These are phyloP conservation scores for Cherax quadricarinatus DNA, from an alignment of 1,140 invertebrate species.

Conservation along the genomic window DNA sequence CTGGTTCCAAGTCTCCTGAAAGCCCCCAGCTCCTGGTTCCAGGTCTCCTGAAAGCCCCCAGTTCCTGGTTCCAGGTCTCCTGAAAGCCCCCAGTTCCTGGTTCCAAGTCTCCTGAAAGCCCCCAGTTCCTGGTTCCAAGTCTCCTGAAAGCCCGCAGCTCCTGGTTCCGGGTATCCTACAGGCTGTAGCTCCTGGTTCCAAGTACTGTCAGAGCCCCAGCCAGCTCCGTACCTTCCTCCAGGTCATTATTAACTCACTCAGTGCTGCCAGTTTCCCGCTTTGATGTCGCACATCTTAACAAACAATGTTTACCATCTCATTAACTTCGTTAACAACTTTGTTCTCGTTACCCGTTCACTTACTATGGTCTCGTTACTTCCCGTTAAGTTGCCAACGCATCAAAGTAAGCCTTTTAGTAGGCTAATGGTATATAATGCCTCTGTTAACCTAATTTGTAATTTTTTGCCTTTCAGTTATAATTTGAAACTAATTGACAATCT, in stretches of 20 bases:
- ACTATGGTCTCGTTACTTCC: neutral
- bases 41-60: too few species aligned
- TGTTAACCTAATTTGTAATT: too few species aligned
- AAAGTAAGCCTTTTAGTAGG: too few species aligned
- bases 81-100: neutral
- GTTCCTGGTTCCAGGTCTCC: neutral
- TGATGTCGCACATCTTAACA: neutral
- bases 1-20: too few species aligned
- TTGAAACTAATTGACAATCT: too few species aligned
- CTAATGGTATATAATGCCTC: too few species aligned
- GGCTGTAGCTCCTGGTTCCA: neutral
- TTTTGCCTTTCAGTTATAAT: too few species aligned
- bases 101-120: neutral
- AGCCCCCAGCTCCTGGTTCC: neutral
- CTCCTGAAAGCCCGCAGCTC: too few species aligned
- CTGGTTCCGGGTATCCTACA: neutral
- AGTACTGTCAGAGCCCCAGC: neutral
- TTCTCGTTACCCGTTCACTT: neutral
- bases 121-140: too few species aligned
- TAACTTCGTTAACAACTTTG: neutral
- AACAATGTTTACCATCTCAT: neutral
- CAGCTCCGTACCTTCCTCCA: neutral
- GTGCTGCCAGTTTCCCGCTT: neutral
- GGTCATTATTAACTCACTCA: neutral
- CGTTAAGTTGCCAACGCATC: too few species aligned